Base-by-base conservation (phyloP, 2,113 vertebrate species). In the Nipponia nippon region DNA sequence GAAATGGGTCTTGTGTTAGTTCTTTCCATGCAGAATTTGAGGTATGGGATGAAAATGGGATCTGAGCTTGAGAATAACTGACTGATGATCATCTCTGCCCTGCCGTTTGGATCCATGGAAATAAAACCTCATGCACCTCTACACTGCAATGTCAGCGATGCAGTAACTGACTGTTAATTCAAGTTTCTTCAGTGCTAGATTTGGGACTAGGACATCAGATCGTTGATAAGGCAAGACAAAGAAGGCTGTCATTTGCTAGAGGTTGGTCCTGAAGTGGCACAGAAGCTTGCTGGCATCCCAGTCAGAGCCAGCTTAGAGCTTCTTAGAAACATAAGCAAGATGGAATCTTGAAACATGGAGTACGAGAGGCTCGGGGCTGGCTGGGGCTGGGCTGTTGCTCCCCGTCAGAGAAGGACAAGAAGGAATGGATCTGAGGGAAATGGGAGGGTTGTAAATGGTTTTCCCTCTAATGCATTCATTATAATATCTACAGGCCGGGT, bases 351-450 rank as follows among this genome's bases (percentile, higher is more conserved):
- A 88, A 83, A 44, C 29, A 10, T 29, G 56, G 75, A 63, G 25
- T 22, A 13, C 0, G 1, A 62, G 36, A 63, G 32, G 10, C 8
- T 32, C 1, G 1, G 19, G 23, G 8, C 70, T 75, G 61, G 32
- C 63, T 53, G 44, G 25, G 36, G 14, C 52, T 94, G 70, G 10
- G n/a, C 42, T 71, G 13, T n/a, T 53, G 14, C 17, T 86, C 17
- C 30, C 17, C 19, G 18, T 9, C 17, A 38, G 30, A 70, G 65
- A 10, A 93, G n/a, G 7, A 52, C 34, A 38, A 66, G 42, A 36
- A 71, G 34, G 18, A 67, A 13, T 27, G 27, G 32, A 30, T 16
- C 69, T 82, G 56, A 53, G 25, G 13, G 16, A 19, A 66, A 1
- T 9, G 8, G 9, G 55, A 30, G 11, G 10, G 13, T 19, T 1